A percentile compares a stretch with the other conserved stretches of the same genome.
phyloP scores from a whole-genome alignment of 2,113 vertebrate genomes.

The Hippocampus comes region DNA sequence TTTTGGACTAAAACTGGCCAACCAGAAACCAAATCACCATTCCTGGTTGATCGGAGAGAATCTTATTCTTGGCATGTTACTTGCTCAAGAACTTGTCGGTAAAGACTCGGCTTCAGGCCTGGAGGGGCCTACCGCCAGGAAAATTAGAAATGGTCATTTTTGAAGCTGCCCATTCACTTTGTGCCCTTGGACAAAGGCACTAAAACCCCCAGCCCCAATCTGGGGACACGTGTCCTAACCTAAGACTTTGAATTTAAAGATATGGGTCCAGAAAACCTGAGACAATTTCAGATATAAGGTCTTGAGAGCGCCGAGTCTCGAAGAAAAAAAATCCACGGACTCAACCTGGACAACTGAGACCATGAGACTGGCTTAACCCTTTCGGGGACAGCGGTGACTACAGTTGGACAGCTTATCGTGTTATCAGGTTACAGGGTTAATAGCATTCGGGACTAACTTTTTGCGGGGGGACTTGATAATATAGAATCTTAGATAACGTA shows the following conservation, averaged over 20 bases:
- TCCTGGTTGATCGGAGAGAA: background rate
- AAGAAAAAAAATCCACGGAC: background rate
- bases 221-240: background rate
- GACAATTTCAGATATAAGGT: background rate
- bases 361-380: background rate
- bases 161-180: too few species aligned
- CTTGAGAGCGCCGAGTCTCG: background rate
- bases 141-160: too few species aligned
- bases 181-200: too few species aligned
- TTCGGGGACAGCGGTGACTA: too few species aligned
- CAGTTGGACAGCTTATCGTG: too few species aligned
- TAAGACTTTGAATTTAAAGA: background rate
- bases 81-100: background rate
- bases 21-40: background rate
- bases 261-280: background rate
- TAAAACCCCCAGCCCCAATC: too few species aligned
- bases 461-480: background rate
- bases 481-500: background rate
- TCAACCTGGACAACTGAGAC: background rate
- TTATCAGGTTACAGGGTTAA: too few species aligned
- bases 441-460: background rate
- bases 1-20: background rate
- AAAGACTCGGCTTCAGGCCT: background rate
- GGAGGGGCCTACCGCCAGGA: background rate
- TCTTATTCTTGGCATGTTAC: background rate